Evolutionary conservation across 2,888 invertebrate species (phyloP).

Genomic region (Chrysotoxum bicinctum): DNA sequence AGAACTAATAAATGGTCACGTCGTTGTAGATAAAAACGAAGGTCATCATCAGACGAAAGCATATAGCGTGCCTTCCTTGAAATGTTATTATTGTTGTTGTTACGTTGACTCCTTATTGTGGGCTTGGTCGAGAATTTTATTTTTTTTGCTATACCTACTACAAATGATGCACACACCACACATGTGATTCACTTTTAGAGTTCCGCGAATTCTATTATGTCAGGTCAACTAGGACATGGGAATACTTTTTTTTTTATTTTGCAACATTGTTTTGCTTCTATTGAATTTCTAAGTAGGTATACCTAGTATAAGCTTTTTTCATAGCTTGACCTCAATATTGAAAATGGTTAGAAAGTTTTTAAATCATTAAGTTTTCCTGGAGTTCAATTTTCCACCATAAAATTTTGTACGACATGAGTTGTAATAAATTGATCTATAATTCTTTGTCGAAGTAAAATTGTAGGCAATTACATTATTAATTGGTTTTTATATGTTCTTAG

Average conservation of each 20-base stretch:
- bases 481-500: too few relatives aligned
- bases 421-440: too few relatives aligned
- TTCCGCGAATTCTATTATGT: slow-evolving; percentile 12
- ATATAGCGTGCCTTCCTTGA: slow-evolving; percentile 44
- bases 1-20: slow-evolving; percentile 63
- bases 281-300: neutral
- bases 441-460: too few relatives aligned
- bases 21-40: slow-evolving; percentile 60
- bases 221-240: neutral
- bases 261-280: slow-evolving; percentile 3
- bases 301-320: neutral
- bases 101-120: slow-evolving; percentile 39
- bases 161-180: slow-evolving; percentile 22
- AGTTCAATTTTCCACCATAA: too few relatives aligned
- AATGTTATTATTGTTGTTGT: slow-evolving; percentile 15
- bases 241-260: neutral
- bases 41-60: slow-evolving; percentile 46
- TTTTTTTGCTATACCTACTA: neutral
- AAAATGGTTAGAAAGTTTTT: slow-evolving; percentile 5
- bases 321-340: neutral
- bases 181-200: neutral
- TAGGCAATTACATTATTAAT: too few relatives aligned
- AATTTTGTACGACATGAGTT: too few relatives aligned
- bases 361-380: too few relatives aligned
- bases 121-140: slow-evolving; percentile 44